phyloP scores from a whole-genome alignment of 2,797 vertebrate species.

The Hoplostethus atlanticus region DNA sequence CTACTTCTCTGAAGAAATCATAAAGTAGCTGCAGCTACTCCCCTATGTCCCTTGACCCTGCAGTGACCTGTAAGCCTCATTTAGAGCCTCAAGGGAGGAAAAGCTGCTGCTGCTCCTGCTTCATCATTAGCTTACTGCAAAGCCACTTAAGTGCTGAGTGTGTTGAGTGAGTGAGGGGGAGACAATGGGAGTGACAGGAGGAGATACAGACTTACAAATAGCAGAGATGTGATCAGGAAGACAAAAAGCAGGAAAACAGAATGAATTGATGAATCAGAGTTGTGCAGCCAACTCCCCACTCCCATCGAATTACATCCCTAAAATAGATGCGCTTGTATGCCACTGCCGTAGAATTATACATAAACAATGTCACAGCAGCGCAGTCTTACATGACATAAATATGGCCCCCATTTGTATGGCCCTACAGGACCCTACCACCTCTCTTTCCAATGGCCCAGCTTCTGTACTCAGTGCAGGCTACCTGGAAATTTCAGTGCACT shows the following conservation, averaged over 20 bases:
- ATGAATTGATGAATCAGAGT: constrained; percentile 40
- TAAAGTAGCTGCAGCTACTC: constrained; percentile 41
- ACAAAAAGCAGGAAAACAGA: constrained; percentile 52
- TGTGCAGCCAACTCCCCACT: constrained; percentile 10
- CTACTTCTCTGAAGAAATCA: constrained; percentile 20
- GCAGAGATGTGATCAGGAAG: constrained; percentile 38
- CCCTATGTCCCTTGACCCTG: constrained; percentile 33
- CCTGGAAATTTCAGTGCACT: constrained; percentile 54
- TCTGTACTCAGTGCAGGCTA: constrained; percentile 26
- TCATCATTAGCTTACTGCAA: constrained; percentile 76
- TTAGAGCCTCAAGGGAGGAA: constrained; percentile 33
- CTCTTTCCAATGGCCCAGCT: constrained; percentile 25
- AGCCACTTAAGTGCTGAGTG: constrained; percentile 72
- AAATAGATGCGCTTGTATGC: not conserved
- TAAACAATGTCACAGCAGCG: not conserved
- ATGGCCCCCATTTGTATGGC: not conserved
- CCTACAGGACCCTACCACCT: not conserved
- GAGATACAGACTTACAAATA: constrained; percentile 30
- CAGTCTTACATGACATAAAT: constrained; percentile 13
- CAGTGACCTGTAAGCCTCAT: constrained; percentile 53
- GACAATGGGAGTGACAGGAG: constrained; percentile 27
- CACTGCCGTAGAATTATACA: not conserved
- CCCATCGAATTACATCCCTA: constrained; percentile 11
- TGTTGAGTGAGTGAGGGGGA: constrained; percentile 10
- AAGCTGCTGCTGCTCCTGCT: constrained; percentile 42